Evolutionary conservation across 2,888 invertebrate genomes (phyloP).

Genomic region (Sphaerophoria rueppellii): DNA sequence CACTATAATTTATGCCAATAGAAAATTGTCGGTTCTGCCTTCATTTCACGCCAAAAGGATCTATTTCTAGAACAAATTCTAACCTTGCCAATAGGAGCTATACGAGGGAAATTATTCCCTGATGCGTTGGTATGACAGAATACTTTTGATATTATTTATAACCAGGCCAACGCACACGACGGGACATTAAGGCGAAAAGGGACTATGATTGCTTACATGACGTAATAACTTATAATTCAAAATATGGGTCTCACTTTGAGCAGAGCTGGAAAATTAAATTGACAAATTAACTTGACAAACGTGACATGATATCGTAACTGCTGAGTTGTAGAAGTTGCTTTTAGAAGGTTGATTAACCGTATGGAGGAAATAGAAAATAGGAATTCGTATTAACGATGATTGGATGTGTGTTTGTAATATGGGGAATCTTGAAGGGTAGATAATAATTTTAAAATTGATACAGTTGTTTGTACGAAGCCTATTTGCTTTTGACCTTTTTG

Average conservation of each 20-base stretch:
- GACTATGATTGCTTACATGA: not conserved
- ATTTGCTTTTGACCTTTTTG: too few relatives aligned
- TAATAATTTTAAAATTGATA: too few relatives aligned
- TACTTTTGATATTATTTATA: not conserved
- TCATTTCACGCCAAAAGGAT: not conserved
- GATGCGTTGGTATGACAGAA: not conserved
- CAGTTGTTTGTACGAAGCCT: too few relatives aligned
- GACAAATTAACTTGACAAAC: not conserved
- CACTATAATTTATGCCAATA: not conserved
- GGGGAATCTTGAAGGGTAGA: too few relatives aligned
- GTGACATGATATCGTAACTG: not conserved
- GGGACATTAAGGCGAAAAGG: not conserved
- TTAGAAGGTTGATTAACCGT: too few relatives aligned
- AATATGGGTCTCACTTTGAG: not conserved
- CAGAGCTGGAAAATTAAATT: not conserved
- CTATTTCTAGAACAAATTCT: constrained; percentile 12
- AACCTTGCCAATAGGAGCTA: not conserved
- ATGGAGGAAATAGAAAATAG: too few relatives aligned
- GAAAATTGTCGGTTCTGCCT: not conserved
- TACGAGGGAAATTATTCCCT: not conserved
- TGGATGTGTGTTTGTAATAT: too few relatives aligned
- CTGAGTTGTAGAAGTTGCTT: too few relatives aligned
- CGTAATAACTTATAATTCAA: not conserved
- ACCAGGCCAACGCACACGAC: not conserved
- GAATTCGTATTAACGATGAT: too few relatives aligned